Base-by-base conservation (phyloP, 1,140 invertebrate genomes). In the Conus ventricosus region DNA sequence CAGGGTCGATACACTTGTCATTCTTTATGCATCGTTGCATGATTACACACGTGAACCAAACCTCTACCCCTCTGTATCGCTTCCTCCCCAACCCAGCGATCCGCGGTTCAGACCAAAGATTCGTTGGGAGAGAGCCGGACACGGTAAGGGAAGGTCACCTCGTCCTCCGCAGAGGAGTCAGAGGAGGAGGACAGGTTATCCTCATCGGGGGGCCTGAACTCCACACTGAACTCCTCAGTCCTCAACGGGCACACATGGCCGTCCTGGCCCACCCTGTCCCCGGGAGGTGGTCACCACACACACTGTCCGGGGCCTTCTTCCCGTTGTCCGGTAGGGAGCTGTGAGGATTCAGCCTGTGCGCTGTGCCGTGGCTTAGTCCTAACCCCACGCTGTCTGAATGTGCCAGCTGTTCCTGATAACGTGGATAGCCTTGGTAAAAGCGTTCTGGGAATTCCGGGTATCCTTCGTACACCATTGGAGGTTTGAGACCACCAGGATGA, bases 131-230 rank as follows among this genome's bases (percentile, higher is more conserved):
- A 71, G 11, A 71, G 67, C 11, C 67, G 67, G 23, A 71, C 67
- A 23, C 67, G 67, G 23, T 71, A 71, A 23, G 67, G 67, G 20
- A 23, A 71, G 17, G 20, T 6, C 67, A 71, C 67, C 11, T 71
- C 67, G 7, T 23, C 67, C 11, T 6, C 20, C 13, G 15, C 25
- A 39, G 55, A 11, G 51, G 55, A 23, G 13, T 23, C 54, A 4
- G 55, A 60, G 11, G 82, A 84, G 2, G 82, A 63, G 39, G 82
- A 84, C 23, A 63, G 23, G 23, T 84, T 63, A 20, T 84, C 82
- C 6, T 84, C 82, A 5, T 84, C 82, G 6, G 82, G 82, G 5
- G 57, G 82, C 23, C n/a, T 3, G 55, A 63, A 84, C n/a, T 71
- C 67, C 7, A 71, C 67, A 13, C 67, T 6, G 23, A 20, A 23